phyloP scores from a whole-genome alignment of 2,888 invertebrate species.

The Lepidochitona cinerea region DNA sequence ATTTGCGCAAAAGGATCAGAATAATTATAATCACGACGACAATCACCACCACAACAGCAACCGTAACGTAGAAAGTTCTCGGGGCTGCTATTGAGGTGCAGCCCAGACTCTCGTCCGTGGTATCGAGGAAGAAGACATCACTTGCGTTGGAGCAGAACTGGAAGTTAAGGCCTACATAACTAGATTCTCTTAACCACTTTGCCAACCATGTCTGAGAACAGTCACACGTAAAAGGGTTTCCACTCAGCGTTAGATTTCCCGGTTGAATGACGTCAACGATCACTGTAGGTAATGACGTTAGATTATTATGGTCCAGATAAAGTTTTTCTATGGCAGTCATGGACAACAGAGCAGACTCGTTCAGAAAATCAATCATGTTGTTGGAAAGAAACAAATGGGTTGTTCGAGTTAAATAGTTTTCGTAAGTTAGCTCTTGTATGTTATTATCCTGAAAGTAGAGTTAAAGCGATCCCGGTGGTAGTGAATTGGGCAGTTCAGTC shows the following conservation, averaged over 20 bases:
- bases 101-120: neutral
- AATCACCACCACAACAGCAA: neutral
- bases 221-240: neutral
- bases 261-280: neutral
- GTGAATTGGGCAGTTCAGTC: neutral
- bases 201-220: neutral
- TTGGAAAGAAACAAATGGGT: neutral
- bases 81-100: neutral
- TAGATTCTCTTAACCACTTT: neutral
- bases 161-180: neutral
- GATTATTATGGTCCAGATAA: neutral
- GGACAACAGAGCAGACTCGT: neutral
- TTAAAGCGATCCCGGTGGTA: neutral
- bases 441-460: conserved; percentile 1
- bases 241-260: neutral
- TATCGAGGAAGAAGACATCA: neutral
- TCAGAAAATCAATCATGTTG: neutral
- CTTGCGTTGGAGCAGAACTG: neutral
- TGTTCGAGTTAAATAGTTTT: neutral
- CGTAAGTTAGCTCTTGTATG: neutral
- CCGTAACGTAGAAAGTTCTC: neutral
- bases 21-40: neutral
- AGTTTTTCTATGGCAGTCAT: neutral
- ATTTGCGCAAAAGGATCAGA: neutral
- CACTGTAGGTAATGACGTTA: neutral